These are phyloP conservation scores for Chrysemys picta DNA, from an alignment of 2,113 vertebrate genomes.

Conservation along the genomic window DNA sequence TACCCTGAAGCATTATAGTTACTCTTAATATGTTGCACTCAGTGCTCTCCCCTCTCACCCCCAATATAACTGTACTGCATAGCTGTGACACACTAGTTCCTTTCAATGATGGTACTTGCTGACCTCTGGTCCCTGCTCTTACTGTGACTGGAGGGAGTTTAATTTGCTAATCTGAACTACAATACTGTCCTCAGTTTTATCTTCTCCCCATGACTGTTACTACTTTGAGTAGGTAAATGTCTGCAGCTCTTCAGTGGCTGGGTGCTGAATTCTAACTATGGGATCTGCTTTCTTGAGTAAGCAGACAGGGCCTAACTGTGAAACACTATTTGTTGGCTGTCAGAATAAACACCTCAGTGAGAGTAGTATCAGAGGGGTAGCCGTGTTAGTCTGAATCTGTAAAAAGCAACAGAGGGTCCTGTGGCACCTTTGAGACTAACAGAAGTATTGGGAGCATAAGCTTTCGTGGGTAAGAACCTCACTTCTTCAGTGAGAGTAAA, in stretches of 20 bases:
- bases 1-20: neutral
- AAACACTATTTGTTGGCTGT: neutral
- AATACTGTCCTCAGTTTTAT: neutral
- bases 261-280: neutral
- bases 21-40: neutral
- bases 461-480: no score
- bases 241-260: neutral
- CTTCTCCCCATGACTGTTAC: neutral
- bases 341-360: neutral
- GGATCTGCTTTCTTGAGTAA: neutral
- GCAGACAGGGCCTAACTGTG: neutral
- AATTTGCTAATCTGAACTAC: neutral
- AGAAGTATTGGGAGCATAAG: no score
- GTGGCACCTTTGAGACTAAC: no score
- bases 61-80: neutral
- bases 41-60: neutral
- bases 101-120: neutral
- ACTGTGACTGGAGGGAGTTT: neutral
- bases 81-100: neutral
- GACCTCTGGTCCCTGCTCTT: neutral
- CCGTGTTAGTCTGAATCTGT: no score
- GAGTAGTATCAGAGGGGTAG: no score
- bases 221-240: neutral
- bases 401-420: no score
- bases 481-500: neutral